These are phyloP conservation scores for Drosophila limbata DNA, from an alignment of 2,888 invertebrate genomes.

Conservation along the genomic window DNA sequence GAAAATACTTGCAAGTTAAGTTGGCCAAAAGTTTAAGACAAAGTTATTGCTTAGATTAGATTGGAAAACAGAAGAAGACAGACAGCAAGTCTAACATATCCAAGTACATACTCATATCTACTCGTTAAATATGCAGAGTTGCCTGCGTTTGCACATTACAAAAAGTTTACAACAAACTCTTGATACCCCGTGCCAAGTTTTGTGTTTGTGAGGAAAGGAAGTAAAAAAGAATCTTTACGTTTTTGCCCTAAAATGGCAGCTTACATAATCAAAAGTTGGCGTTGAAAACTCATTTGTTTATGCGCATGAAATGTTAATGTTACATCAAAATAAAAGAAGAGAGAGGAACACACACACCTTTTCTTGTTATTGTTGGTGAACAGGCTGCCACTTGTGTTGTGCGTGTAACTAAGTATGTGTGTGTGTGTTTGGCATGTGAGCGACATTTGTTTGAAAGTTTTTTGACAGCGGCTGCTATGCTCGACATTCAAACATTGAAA, in stretches of 20 bases:
- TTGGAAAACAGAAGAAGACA: not conserved
- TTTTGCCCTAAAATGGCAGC: constrained; percentile 41
- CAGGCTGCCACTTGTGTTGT: constrained; percentile 42
- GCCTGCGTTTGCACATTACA: constrained; percentile 14
- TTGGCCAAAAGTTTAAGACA: not conserved
- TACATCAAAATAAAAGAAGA: constrained; percentile 19
- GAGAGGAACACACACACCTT: constrained; percentile 27
- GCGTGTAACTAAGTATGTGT: constrained; percentile 14
- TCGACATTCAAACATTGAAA: constrained; percentile 44
- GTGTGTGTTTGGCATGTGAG: constrained; percentile 70
- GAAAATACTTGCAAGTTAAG: not conserved
- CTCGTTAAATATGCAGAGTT: constrained; percentile 17
- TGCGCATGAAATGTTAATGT: constrained; percentile 76
- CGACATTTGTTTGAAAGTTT: constrained; percentile 80
- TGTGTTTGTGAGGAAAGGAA: not conserved
- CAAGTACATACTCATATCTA: constrained; percentile 4
- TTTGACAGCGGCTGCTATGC: constrained; percentile 67
- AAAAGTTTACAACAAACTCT: constrained; percentile 33
- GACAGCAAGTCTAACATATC: not conserved
- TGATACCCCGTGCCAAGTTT: constrained; percentile 21
- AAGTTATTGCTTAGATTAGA: constrained; percentile 5
- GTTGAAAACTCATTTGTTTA: constrained; percentile 76
- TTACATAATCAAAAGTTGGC: constrained; percentile 72
- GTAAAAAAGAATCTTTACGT: constrained; percentile 38
- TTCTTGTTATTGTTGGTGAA: constrained; percentile 18